Conservation (phyloP, 2,113 vertebrate genomes). For the Bungarus multicinctus region DNA sequence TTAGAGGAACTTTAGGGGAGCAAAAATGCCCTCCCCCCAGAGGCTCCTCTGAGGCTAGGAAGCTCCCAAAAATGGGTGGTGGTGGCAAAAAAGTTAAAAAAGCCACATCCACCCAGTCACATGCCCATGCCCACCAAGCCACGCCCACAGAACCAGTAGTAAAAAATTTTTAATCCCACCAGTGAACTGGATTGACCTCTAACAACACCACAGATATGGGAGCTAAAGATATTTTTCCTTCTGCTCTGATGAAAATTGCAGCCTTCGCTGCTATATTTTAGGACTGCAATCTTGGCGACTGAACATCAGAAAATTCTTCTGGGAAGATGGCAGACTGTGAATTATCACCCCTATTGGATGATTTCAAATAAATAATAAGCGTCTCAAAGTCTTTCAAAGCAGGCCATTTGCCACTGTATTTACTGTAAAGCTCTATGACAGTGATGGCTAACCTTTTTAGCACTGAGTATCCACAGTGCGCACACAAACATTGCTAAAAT, state of each 20-base stretch:
- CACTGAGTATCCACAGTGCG: too few relatives aligned
- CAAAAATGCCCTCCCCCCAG: too few relatives aligned
- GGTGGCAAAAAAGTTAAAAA: too few relatives aligned
- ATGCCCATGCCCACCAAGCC: too few relatives aligned
- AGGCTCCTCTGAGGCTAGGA: too few relatives aligned
- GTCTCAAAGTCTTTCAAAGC: not conserved
- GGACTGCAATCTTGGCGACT: not conserved
- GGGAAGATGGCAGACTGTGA: not conserved
- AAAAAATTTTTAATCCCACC: too few relatives aligned
- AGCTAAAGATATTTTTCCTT: not conserved
- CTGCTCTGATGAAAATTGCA: not conserved
- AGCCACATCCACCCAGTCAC: too few relatives aligned
- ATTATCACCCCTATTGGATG: not conserved
- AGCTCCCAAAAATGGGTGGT: too few relatives aligned
- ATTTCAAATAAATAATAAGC: not conserved
- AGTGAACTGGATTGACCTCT: not conserved
- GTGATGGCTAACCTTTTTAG: too few relatives aligned
- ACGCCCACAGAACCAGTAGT: too few relatives aligned
- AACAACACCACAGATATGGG: not conserved
- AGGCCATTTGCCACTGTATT: not conserved
- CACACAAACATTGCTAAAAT: too few relatives aligned
- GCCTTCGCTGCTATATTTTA: not conserved
- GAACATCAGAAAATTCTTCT: not conserved
- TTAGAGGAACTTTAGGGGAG: too few relatives aligned
- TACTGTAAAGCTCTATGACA: not conserved